Base-by-base conservation (phyloP, 2,888 invertebrate genomes). In the Erannis defoliaria region DNA sequence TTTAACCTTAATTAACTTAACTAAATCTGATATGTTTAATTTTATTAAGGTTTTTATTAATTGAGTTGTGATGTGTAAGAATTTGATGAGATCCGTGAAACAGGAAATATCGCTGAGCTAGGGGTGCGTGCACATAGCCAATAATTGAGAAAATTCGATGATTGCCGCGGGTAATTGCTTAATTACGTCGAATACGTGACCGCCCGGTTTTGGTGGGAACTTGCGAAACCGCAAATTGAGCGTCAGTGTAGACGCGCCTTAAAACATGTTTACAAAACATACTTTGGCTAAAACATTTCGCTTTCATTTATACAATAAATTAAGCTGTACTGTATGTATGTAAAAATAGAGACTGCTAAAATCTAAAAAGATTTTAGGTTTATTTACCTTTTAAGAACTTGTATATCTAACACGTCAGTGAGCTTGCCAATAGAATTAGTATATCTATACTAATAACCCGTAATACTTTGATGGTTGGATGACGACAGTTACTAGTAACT, bases 121-220 rank as follows among this genome's bases (percentile, higher is more conserved):
- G 62, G 60, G 66, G 65, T 64, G 55, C 69, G 67, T 66, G 66
- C 35, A 53, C 26, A 59, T 23, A 53, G 42, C 16, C 37, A 42
- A 62, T 65, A 68, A 68, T 64, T 68, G 65, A 53, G 63, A 67
- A 64, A 66, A 64, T 64, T 56, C 66, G 65, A 68, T 65, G 66
- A 70, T 66, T 66, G 61, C 49, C 51, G 62, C 63, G 61, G 37
- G 57, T 67, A 65, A 70, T 70, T 66, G 67, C 66, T 70, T 70
- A 70, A 68, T 70, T 67, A 66, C 67, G 57, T 14, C 58, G 64
- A 62, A 63, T 66, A 66, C 68, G 65, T 68, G 68, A 68, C 66
- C 62, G 64, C 55, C 55, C 55, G 59, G 53, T 62, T 62, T 66
- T 45, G 64, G 63, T 68, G 67, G 63, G 70, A 70, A 59, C 55